These are phyloP conservation scores for Schlechtendalia chinensis DNA, from an alignment of 1,140 invertebrate species.

Conservation along the genomic window DNA sequence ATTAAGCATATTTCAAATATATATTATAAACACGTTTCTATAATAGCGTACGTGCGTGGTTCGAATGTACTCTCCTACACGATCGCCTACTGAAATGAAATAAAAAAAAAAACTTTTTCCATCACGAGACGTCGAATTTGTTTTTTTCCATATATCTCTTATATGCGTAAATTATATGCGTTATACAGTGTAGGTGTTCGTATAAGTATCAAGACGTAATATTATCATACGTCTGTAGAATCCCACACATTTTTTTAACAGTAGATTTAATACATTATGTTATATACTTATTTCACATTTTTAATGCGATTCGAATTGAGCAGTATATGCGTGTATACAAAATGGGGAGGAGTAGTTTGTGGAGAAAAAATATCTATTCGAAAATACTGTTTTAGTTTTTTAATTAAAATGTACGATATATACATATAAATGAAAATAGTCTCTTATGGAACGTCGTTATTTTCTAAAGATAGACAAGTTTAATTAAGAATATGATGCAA, in stretches of 20 bases:
- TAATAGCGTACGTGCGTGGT: not conserved
- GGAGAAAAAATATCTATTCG: too few species aligned
- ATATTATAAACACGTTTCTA: not conserved
- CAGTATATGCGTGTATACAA: too few species aligned
- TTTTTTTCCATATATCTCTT: not conserved
- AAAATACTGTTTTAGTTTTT: too few species aligned
- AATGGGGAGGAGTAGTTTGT: too few species aligned
- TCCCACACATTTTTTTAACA: not conserved
- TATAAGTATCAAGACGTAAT: conserved; percentile 7
- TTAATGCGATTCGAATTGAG: too few species aligned
- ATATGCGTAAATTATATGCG: not conserved
- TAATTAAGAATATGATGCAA: too few species aligned
- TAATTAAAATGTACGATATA: too few species aligned
- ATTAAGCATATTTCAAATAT: too few species aligned
- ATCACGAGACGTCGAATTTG: not conserved
- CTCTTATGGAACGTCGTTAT: too few species aligned
- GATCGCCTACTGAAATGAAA: not conserved
- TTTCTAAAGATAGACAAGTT: too few species aligned
- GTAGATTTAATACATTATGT: not conserved
- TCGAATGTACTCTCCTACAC: not conserved
- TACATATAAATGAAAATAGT: too few species aligned
- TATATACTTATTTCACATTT: not conserved
- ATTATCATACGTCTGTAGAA: not conserved
- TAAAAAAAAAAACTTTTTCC: conserved; percentile 1
- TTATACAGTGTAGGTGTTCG: conserved; percentile 1